phyloP scores from a whole-genome alignment of 2,113 vertebrate species.

The Plotosus lineatus region DNA sequence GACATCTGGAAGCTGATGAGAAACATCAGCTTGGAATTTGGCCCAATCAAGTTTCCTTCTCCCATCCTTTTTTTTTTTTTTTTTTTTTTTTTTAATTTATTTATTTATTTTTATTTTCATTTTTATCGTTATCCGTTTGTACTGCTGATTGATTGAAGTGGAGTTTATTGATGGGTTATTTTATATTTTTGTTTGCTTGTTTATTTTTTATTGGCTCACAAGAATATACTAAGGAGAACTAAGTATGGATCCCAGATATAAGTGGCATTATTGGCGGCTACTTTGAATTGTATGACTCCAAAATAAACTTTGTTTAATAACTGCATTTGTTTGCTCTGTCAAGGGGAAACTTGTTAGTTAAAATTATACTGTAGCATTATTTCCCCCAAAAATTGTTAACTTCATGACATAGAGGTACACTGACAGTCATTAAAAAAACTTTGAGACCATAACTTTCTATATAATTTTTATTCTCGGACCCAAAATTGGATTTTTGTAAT shows the following conservation, averaged over 20 bases:
- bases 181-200: not conserved
- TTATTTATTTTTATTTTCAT: too few relatives aligned
- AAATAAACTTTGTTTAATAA: conserved; percentile 28
- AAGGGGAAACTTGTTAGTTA: conserved; percentile 7
- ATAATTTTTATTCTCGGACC: too few relatives aligned
- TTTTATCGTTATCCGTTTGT: conserved; percentile 5
- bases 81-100: too few relatives aligned
- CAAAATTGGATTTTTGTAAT: too few relatives aligned
- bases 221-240: not conserved
- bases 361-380: not conserved
- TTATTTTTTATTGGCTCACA: not conserved
- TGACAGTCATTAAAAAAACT: too few relatives aligned
- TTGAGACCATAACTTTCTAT: too few relatives aligned
- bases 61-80: too few relatives aligned
- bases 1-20: not conserved
- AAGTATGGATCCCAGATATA: conserved; percentile 8
- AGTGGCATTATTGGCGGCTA: conserved; percentile 14
- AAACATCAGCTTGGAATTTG: conserved; percentile 17
- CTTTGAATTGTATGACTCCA: conserved; percentile 32
- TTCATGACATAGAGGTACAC: not conserved
- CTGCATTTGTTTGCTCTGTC: conserved; percentile 36
- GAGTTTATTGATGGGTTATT: not conserved
- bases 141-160: conserved; percentile 18
- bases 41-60: not conserved
- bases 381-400: not conserved